Base-by-base conservation (phyloP, 2,888 invertebrate species). In the Tupiocoris notatus region DNA sequence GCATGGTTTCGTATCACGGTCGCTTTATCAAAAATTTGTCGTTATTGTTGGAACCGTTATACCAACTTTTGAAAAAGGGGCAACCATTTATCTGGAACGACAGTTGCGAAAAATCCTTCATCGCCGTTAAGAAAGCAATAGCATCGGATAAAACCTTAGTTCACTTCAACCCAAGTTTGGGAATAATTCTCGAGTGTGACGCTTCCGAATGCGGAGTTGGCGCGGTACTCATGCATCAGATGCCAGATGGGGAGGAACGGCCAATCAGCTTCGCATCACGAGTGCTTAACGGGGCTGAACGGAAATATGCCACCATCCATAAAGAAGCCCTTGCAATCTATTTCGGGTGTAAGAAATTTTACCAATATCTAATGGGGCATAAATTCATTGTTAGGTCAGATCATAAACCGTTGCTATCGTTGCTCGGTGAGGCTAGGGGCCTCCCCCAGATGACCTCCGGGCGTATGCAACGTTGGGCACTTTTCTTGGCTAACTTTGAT, bases 291-390 rank as follows among this genome's bases (percentile, higher is more conserved):
- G 78, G 78, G 64, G 80, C 82, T 3, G 83, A 84, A 79, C 80
- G 81, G 63, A 82, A 81, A 58, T 83, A 83, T 78, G 81, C 82
- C 1, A 81, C 81, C 1, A 80, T 83, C 12, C 81, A 83, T 75
- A 79, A 80, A 57, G 83, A 83, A 78, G 82, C 82, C 0, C 79
- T 83, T 61, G 82, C 82, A 2, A 83, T 83, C 76, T 82, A 81
- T 77, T 83, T 81, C 81, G 82, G 80, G 0, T 80, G 82, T 2
- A 80, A 79, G 24, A 82, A 81, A 59, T 83, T 83, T 79, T 81
- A 82, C 78, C 82, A 83, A 74, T 84, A 83, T 81, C 79, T 84
- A 68, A 76, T 80, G 57, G 83, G 83, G 2, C 80, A 80, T 2
- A 74, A 80, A 25, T 83, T 83, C 79, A 80, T 77, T 1, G 68